phyloP scores from a whole-genome alignment of 2,113 vertebrate species.

The Mesocricetus auratus region DNA sequence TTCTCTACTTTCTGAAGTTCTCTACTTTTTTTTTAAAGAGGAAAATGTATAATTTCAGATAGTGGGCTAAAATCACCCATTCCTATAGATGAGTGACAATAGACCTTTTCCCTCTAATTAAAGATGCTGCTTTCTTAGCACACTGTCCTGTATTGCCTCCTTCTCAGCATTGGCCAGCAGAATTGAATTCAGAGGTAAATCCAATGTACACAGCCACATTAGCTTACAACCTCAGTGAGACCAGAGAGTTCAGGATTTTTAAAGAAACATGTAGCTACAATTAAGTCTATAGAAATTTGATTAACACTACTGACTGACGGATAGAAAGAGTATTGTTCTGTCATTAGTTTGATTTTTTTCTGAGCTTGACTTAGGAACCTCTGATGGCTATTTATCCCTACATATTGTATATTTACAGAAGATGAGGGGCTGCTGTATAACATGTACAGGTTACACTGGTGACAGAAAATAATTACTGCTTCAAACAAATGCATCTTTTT shows the following conservation, averaged over 20 bases:
- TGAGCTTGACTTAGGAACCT: not conserved
- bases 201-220: not conserved
- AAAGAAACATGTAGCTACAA: not conserved
- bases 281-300: constrained; percentile 58
- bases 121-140: not conserved
- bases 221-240: constrained; percentile 18
- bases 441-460: constrained; percentile 31
- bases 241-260: constrained; percentile 28
- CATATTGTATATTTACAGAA: constrained; percentile 26
- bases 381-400: not conserved
- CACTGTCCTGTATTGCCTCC: not conserved
- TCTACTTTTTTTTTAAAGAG: constrained; percentile 20
- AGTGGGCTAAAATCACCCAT: not conserved
- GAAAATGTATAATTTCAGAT: not conserved
- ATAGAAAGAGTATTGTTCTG: constrained; percentile 64
- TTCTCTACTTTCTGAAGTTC: constrained; percentile 16
- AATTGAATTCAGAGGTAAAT: constrained; percentile 19
- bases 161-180: not conserved
- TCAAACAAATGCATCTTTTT: constrained; percentile 39
- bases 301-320: constrained; percentile 33
- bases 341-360: constrained; percentile 66
- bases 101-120: not conserved
- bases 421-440: not conserved
- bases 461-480: constrained; percentile 57
- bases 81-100: not conserved